Percentiles rank a stretch among this genome's conserved stretches.
Conservation (phyloP, 2,888 invertebrate species). For the Zygogramma bicolorata region DNA sequence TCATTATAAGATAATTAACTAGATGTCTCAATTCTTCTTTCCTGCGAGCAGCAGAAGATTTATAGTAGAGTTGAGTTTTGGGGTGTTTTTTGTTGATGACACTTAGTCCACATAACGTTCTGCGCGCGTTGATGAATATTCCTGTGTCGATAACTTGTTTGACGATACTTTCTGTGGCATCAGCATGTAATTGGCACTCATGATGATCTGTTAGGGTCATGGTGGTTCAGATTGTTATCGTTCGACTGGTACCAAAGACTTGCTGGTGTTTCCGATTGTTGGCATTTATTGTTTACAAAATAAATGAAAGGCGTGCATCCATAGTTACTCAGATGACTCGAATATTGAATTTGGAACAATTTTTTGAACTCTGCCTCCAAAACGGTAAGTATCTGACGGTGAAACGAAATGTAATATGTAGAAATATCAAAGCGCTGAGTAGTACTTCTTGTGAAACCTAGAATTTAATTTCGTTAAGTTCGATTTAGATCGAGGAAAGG, state of each 20-base stretch:
- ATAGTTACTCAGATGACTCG: not conserved
- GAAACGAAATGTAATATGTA: too few species aligned
- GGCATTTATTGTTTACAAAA: not conserved
- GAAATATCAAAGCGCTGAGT: too few species aligned
- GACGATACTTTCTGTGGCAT: constrained; percentile 1
- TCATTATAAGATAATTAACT: not conserved
- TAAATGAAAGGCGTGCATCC: not conserved
- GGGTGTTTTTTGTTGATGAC: constrained; percentile 23
- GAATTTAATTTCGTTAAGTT: too few species aligned
- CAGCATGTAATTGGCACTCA: not conserved
- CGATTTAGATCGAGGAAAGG: too few species aligned
- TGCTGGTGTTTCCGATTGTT: not conserved
- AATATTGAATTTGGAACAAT: too few species aligned
- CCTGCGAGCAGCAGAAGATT: constrained; percentile 15
- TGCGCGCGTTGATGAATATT: constrained; percentile 22
- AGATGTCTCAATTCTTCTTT: constrained; percentile 24
- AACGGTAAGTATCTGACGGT: too few species aligned
- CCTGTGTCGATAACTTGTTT: constrained; percentile 28
- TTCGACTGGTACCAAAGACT: not conserved
- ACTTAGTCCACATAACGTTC: constrained; percentile 3
- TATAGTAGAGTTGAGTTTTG: constrained; percentile 10
- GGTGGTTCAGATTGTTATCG: not conserved
- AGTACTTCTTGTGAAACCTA: too few species aligned
- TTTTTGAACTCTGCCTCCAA: too few species aligned
- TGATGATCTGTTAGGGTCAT: not conserved